Percentiles rank a stretch among this genome's conserved stretches.
These are phyloP conservation scores for Drosophila rufa DNA, from an alignment of 1,140 invertebrate genomes.

Conservation along the genomic window DNA sequence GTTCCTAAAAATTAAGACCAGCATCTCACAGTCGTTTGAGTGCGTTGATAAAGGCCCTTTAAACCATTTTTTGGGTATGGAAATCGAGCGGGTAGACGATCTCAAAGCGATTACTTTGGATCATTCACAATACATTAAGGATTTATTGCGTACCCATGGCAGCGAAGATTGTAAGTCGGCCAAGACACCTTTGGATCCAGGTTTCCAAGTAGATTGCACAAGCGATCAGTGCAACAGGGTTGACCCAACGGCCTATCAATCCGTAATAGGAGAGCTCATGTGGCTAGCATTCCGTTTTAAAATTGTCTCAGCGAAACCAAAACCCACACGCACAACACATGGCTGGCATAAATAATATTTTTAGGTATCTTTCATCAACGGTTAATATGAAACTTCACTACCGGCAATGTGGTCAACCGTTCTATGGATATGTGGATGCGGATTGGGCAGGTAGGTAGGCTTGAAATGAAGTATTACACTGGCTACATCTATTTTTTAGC, in stretches of 20 bases:
- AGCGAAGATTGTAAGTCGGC: background rate
- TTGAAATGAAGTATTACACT: too few relatives aligned
- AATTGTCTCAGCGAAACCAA: background rate
- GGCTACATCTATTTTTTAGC: background rate
- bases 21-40: too few relatives aligned
- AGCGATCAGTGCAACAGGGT: background rate
- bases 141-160: background rate
- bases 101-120: too few relatives aligned
- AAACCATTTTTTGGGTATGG: too few relatives aligned
- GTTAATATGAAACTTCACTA: background rate
- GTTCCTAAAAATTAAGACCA: too few relatives aligned
- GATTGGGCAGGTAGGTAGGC: too few relatives aligned
- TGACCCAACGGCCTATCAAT: background rate
- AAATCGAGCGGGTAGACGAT: too few relatives aligned
- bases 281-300: background rate
- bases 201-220: background rate
- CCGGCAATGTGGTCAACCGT: background rate
- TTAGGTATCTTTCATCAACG: background rate
- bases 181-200: background rate
- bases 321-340: background rate
- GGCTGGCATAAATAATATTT: background rate
- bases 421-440: background rate
- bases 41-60: too few relatives aligned
- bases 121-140: too few relatives aligned
- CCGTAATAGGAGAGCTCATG: slow-evolving; percentile 3